phyloP scores from a whole-genome alignment of 2,888 invertebrate genomes.

The Drosophila siamana region DNA sequence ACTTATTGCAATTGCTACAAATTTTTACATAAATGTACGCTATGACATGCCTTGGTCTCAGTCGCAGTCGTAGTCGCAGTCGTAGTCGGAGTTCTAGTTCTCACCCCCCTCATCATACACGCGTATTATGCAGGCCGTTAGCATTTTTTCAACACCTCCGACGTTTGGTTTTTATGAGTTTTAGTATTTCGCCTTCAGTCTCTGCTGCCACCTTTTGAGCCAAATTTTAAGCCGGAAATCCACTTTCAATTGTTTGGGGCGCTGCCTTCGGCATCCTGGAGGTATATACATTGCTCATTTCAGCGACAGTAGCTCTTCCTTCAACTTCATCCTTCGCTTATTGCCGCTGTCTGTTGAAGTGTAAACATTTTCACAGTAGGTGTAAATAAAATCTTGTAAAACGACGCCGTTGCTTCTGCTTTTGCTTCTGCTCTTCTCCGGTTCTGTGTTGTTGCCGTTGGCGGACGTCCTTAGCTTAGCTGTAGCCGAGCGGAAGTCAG shows the following conservation, averaged over 20 bases:
- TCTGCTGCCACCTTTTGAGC: slow-evolving; percentile 54
- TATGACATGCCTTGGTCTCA: slow-evolving; percentile 50
- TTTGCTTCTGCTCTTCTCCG: too few relatives aligned
- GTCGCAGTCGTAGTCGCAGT: background rate
- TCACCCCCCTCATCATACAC: slow-evolving; percentile 18
- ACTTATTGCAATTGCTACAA: slow-evolving; percentile 77
- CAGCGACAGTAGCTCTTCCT: slow-evolving; percentile 17
- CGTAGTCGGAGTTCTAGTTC: background rate
- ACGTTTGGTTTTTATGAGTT: slow-evolving; percentile 60
- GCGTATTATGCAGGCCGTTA: slow-evolving; percentile 57
- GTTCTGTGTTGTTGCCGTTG: slow-evolving; percentile 44
- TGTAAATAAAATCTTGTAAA: slow-evolving; percentile 79
- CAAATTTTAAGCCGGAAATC: slow-evolving; percentile 79
- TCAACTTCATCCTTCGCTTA: slow-evolving; percentile 38
- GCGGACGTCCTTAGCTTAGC: slow-evolving; percentile 32
- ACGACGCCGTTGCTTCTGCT: too few relatives aligned
- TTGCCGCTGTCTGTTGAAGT: slow-evolving; percentile 74
- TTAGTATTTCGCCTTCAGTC: slow-evolving; percentile 54
- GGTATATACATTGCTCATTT: slow-evolving; percentile 79
- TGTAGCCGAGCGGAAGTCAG: slow-evolving; percentile 61
- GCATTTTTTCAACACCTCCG: slow-evolving; percentile 46
- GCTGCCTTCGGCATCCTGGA: slow-evolving; percentile 67
- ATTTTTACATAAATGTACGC: slow-evolving; percentile 82
- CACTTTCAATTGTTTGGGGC: slow-evolving; percentile 82
- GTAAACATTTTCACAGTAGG: slow-evolving; percentile 79